Evolutionary conservation across 2,113 vertebrate species (phyloP), one percentile per base, ranked within the genome.

Genomic region (Scomber scombrus): DNA sequence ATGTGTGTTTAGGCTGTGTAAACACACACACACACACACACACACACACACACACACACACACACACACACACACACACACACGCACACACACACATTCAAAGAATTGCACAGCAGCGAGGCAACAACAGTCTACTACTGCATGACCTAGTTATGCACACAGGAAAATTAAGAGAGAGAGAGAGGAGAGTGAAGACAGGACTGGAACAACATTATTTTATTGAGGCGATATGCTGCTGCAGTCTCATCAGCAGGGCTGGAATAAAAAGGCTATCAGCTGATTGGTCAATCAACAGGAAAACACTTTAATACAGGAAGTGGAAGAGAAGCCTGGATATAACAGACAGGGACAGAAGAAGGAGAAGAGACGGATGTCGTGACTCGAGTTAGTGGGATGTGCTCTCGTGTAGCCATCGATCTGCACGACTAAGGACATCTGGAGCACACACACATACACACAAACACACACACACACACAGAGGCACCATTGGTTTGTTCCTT

Each of bases 381-480:
- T 86, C 64, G 21, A 78, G 80, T 83, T 71, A 57, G 88, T 58
- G 71, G 70, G 85, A 86, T 80, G 74, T 78, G 75, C 56, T 80
- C 77, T 88, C 74, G 50, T 81, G 85, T 64, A 81, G 80, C 79
- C 82, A 81, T 90, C 62, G 83, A 91, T 89, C 78, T 84, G 77
- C 75, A 71, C 50, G 63, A 85, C 85, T 89, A 47, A 92, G 75
- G 89, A 92, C 91, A 93, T 93, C 91, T 93, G 91, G 89, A 91
- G 78, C 73, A 61, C 81, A 79, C 71, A 18, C 47, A 69, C 65
- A 75, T 57, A 57, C 52, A 50, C 57, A 34, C 65, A 62, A 49
- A 51, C 61, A 58, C 54, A 62, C 55, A 60, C 62, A 69, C 71
- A 49, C 23, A 77, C 52, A 65, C 55, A 52, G n/a, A 29, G 64